phyloP scores from a whole-genome alignment of 2,888 invertebrate species.

The Hypolimnas misippus region DNA sequence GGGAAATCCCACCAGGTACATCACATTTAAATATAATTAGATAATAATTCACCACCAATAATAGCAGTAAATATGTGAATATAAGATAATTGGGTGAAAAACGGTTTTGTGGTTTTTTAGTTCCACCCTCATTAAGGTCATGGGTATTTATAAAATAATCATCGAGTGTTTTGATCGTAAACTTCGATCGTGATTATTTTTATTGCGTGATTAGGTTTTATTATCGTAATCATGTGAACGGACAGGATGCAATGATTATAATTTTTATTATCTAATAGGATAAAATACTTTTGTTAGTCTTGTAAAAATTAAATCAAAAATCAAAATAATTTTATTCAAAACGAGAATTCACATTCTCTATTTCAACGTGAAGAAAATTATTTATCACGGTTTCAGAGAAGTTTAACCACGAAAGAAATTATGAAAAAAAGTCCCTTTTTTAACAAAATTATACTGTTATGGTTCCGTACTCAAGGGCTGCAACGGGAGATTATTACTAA shows the following conservation, averaged over 20 bases:
- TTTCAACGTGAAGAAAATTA: too few relatives aligned
- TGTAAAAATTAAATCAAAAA: neutral
- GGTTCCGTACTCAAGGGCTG: too few relatives aligned
- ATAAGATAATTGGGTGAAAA: conserved; percentile 52
- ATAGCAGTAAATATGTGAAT: conserved; percentile 52
- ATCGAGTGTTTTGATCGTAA: conserved; percentile 1
- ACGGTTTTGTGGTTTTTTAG: conserved; percentile 52
- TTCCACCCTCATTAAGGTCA: neutral
- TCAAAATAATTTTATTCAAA: too few relatives aligned
- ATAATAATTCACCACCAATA: conserved; percentile 52
- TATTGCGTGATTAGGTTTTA: conserved; percentile 21
- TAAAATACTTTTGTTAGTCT: neutral
- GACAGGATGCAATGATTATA: neutral
- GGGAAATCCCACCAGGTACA: neutral
- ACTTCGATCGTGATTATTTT: conserved; percentile 10
- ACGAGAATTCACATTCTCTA: too few relatives aligned
- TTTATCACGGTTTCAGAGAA: too few relatives aligned
- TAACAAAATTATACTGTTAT: too few relatives aligned
- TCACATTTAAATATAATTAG: neutral
- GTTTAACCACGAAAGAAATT: too few relatives aligned
- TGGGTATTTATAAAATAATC: neutral
- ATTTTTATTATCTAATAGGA: conserved; percentile 3
- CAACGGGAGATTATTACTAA: too few relatives aligned
- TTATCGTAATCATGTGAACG: conserved; percentile 21
- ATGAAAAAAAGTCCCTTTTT: too few relatives aligned